Percentiles rank a stretch among this genome's conserved stretches.
Conservation (phyloP, 2,888 invertebrate species). For the Mythimna ferrago region DNA sequence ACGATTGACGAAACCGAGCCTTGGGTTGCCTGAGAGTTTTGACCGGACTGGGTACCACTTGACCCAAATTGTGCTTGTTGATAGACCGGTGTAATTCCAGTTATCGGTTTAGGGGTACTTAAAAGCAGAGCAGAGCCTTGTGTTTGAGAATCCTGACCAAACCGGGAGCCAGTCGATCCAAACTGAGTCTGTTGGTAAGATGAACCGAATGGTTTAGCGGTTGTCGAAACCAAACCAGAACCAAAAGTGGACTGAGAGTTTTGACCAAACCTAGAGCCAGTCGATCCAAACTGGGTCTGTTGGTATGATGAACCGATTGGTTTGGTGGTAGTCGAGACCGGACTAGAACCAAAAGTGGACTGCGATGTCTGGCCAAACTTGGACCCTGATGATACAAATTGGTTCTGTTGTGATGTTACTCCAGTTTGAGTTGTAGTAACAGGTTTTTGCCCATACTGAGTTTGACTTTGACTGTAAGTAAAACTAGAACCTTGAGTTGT, state of each 20-base stretch:
- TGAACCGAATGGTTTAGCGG: no score
- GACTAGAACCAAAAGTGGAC: no score
- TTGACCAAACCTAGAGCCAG: constrained; percentile 12
- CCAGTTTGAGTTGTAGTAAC: constrained; percentile 3
- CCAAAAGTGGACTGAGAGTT: constrained; percentile 8
- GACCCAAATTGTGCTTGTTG: constrained; percentile 3
- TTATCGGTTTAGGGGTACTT: constrained; percentile 1
- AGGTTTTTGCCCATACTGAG: constrained; percentile 26
- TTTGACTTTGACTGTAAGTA: constrained; percentile 9
- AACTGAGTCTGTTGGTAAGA: background rate
- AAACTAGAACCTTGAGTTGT: constrained; percentile 6
- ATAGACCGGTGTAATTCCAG: background rate
- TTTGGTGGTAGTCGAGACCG: no score
- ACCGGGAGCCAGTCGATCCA: constrained; percentile 1
- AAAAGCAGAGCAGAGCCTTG: background rate
- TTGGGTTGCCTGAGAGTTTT: constrained; percentile 11
- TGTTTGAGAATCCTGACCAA: constrained; percentile 4
- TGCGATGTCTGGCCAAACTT: background rate
- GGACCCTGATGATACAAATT: constrained; percentile 9
- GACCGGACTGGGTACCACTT: constrained; percentile 15
- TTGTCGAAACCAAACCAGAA: no score
- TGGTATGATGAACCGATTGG: no score
- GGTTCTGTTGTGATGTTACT: background rate
- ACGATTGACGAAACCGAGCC: constrained; percentile 6
- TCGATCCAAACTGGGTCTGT: no score